Base-by-base conservation (phyloP, 1,140 invertebrate genomes). In the Aphelinus atriplicis region DNA sequence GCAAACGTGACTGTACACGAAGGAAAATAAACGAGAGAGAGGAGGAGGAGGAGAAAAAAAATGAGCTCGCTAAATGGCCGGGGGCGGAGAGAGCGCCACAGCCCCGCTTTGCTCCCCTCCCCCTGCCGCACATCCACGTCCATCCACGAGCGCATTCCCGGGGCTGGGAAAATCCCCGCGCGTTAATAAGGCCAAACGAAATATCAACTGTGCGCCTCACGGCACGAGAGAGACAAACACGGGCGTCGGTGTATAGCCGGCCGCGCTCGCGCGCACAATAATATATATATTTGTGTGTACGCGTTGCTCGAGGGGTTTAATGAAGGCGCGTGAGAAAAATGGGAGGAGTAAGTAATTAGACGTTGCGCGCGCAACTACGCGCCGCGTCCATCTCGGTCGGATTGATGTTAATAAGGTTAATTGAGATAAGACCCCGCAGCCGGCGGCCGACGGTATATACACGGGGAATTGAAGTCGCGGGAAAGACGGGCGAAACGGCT, bases 361-460 rank as follows among this genome's bases (percentile, higher is more conserved):
- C 47, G 68, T 70, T 70, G 42, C 45, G 45, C 48, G 53, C 26
- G 26, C 26, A 26, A 26, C 26, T 26, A 26, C 26, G 26, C 26
- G 26, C 26, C 26, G 26, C 26, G 26, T 26, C 26, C 26, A 26
- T 26, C 26, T 62, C 7, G 60, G 45, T 51, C 60, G 51, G 47
- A 42, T 61, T 57, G 47, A 51, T 61, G 56, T 70, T 70, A 70
- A 75, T 75, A 63, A 57, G 10, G 73, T 46, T 64, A 70, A 64
- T 64, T 50, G 67, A 75, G 58, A 26, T 26, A 26, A 26, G 26
- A 26, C 26, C 26, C 26, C 26, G 26, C 26, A 26, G 26, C 26
- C 26, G 26, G 26, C 26, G 26, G 26, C 26, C 26, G 26, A 26
- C 26, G 26, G 26, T 26, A 26, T 26, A 26, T 26, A 26, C 26